Base-by-base conservation (phyloP, 2,888 invertebrate genomes). In the Teleiodes luculella region DNA sequence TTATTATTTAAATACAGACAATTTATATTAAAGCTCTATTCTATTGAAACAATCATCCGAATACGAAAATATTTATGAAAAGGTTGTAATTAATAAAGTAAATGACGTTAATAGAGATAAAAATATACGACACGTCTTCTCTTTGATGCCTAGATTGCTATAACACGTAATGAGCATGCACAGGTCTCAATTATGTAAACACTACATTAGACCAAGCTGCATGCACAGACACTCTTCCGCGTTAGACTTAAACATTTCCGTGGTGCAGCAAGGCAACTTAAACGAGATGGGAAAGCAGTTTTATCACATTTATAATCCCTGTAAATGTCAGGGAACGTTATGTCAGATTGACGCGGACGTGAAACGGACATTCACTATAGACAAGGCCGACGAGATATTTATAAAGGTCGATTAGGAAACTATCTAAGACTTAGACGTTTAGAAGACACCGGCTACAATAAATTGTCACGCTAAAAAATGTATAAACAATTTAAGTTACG, bases 371-470 rank as follows among this genome's bases (percentile, higher is more conserved):
- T 73, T 83, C 77, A 72, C 74, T 56, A 56, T 54, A 18, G 59
- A 67, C 80, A 81, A 83, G 82, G 82, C 73, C 80, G 74, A 70
- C 73, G 60, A 68, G 75, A 74, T 73, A 72, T 4, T 73, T 73
- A 74, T 67, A 70, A 76, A 80, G 80, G 80, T 69, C 73, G 71
- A 28, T n/a, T 43, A 57, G 64, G 66, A 68, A 72, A 68, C 59
- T 64, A 64, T 58, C 66, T 57, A 65, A 53, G 59, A 46, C 60
- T 36, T 35, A 13, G 16, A 5, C 18, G 16, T 13, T 43, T 28
- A 20, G 28, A 43, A 57, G 54, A 60, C 60, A 57, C 59, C 60
- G 63, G 63, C n/a, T n/a, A 57, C 60, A 57, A 53, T 64, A 30
- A 63, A 28, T 33, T 53, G 31, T 52, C 53, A 59, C 31, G 20